Conservation (phyloP, 2,113 vertebrate genomes). For the Hippocampus comes region DNA sequence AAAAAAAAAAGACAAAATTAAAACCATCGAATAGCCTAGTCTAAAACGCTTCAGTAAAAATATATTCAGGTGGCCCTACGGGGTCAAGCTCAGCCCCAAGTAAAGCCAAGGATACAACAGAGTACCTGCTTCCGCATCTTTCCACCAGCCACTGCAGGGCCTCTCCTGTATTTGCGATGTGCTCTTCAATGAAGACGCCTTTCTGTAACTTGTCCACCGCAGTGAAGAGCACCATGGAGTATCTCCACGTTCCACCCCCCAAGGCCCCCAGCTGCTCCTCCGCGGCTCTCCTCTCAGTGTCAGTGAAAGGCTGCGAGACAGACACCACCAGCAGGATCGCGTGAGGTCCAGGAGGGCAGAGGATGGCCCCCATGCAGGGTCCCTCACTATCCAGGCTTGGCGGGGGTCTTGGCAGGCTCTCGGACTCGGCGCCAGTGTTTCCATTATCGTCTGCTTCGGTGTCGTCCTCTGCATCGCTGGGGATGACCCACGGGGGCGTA, state of each 20-base stretch:
- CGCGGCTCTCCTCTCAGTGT: constrained; percentile 59
- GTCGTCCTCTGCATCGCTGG: constrained; percentile 18
- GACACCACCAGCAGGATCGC: constrained; percentile 70
- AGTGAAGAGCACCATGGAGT: constrained; percentile 72
- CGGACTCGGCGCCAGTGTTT: constrained; percentile 39
- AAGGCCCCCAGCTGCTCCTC: constrained; percentile 65
- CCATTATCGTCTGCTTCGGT: constrained; percentile 19
- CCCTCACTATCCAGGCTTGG: constrained; percentile 64
- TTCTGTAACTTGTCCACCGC: constrained; percentile 64
- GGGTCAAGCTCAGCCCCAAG: neutral
- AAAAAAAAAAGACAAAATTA: neutral
- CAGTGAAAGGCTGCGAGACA: constrained; percentile 63
- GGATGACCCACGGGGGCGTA: constrained; percentile 57
- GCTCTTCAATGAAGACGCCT: constrained; percentile 69
- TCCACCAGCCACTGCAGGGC: constrained; percentile 74
- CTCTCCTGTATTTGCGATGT: constrained; percentile 68
- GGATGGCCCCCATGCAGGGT: constrained; percentile 67
- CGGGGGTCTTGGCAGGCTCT: constrained; percentile 24
- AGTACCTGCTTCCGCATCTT: constrained; percentile 69
- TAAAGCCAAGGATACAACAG: neutral
- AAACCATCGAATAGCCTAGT: too few relatives aligned
- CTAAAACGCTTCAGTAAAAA: too few relatives aligned
- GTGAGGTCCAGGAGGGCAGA: constrained; percentile 72
- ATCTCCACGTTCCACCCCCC: constrained; percentile 72
- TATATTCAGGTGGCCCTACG: neutral